phyloP scores from a whole-genome alignment of 2,797 vertebrate genomes.

The Megaceryle alcyon region DNA sequence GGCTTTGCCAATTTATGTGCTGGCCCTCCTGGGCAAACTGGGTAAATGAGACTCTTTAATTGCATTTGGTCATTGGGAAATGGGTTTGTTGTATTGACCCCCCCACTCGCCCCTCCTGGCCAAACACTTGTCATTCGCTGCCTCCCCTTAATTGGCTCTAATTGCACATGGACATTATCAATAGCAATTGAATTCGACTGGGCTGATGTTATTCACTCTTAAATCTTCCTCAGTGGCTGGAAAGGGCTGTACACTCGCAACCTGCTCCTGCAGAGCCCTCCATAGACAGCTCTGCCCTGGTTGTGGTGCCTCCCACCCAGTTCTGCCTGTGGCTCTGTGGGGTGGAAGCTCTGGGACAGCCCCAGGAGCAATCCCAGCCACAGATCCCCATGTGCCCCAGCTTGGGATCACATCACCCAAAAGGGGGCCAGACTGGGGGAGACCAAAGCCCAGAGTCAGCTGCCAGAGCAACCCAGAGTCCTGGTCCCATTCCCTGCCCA shows the following conservation, averaged over 20 bases:
- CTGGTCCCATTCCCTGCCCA: accelerated
- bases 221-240: neutral
- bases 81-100: constrained; percentile 85
- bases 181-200: constrained; percentile 76
- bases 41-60: constrained; percentile 83
- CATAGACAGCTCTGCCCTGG: neutral
- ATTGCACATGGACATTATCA: constrained; percentile 88
- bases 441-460: neutral
- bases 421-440: neutral
- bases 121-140: constrained; percentile 81
- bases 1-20: constrained; percentile 84
- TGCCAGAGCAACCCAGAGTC: neutral
- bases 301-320: neutral
- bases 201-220: constrained; percentile 10
- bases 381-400: neutral
- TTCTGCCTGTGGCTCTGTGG: accelerated
- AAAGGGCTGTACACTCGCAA: neutral
- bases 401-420: neutral
- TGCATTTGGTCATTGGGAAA: constrained; percentile 89
- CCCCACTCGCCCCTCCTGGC: constrained; percentile 61
- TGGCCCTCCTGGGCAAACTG: constrained; percentile 71
- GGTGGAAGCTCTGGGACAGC: neutral
- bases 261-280: neutral
- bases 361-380: neutral
- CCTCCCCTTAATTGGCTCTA: constrained; percentile 84